Conservation (phyloP, 1,140 invertebrate species). For the Idris sp. region DNA sequence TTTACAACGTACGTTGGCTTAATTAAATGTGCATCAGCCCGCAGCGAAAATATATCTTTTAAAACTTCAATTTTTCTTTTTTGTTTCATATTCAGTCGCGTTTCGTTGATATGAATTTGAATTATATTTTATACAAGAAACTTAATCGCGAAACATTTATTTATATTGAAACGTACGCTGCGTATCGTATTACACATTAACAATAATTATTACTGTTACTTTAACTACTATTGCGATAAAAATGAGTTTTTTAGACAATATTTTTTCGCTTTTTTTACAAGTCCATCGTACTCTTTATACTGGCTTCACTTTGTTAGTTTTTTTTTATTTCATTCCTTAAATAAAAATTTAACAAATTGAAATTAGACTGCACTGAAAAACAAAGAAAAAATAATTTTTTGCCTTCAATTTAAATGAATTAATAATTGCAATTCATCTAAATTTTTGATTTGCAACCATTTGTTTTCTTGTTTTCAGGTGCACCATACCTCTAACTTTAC, state of each 20-base stretch:
- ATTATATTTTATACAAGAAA: conserved; percentile 4
- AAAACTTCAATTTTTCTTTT: conserved; percentile 6
- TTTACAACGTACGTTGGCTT: conserved; percentile 38
- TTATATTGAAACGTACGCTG: conserved; percentile 50
- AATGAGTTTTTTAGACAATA: conserved; percentile 38
- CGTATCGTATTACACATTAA: conserved; percentile 39
- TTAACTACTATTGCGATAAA: conserved; percentile 56
- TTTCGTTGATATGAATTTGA: conserved; percentile 16
- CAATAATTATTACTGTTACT: conserved; percentile 52
- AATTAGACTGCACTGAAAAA: too few species aligned
- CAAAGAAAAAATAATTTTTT: too few species aligned
- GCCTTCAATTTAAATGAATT: too few species aligned
- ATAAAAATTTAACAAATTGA: too few species aligned
- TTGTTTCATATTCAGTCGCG: conserved; percentile 16
- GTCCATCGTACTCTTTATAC: too few species aligned
- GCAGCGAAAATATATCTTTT: conserved; percentile 22
- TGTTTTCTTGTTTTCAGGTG: too few species aligned
- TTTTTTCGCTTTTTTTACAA: conserved; percentile 33
- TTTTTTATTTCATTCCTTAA: too few species aligned
- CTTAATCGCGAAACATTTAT: conserved; percentile 22
- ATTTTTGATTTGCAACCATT: too few species aligned
- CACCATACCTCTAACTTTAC: too few species aligned
- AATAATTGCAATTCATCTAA: too few species aligned
- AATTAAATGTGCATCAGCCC: conserved; percentile 30
- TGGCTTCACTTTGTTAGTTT: too few species aligned